Evolutionary conservation across 2,113 vertebrate species (phyloP).

Genomic region (Grallaria varia): DNA sequence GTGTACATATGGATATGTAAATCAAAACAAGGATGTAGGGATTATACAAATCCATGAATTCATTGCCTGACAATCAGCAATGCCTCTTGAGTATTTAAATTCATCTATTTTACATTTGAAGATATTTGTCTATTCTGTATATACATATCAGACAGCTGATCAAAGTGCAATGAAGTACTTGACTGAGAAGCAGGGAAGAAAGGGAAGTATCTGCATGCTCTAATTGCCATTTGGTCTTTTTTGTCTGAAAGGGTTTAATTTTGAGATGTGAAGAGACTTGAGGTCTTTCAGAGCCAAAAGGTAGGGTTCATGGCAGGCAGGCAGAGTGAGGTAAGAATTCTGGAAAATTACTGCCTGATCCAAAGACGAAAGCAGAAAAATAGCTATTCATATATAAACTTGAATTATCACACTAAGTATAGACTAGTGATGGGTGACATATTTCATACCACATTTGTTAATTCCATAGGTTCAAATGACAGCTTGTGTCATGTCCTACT

Average conservation of each 20-base stretch:
- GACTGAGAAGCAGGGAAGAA: background rate
- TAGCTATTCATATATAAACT: background rate
- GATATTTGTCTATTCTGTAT: background rate
- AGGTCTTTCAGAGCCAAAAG: background rate
- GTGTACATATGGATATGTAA: background rate
- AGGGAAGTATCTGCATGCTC: background rate
- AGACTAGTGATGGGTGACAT: background rate
- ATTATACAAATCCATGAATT: background rate
- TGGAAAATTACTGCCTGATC: background rate
- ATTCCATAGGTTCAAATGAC: conserved; percentile 11
- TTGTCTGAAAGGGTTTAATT: background rate
- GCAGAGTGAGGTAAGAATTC: background rate
- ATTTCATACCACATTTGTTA: background rate
- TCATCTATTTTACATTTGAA: background rate
- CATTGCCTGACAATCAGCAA: conserved; percentile 11
- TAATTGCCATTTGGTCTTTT: background rate
- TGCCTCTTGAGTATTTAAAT: background rate
- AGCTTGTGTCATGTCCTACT: background rate
- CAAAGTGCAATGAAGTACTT: background rate
- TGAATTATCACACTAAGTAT: background rate
- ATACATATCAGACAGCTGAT: background rate
- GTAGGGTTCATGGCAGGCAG: background rate
- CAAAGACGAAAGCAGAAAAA: background rate
- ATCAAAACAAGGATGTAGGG: background rate
- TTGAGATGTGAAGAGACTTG: background rate